Conservation (phyloP, 2,888 invertebrate species). For the Steinernema carpocapsae region DNA sequence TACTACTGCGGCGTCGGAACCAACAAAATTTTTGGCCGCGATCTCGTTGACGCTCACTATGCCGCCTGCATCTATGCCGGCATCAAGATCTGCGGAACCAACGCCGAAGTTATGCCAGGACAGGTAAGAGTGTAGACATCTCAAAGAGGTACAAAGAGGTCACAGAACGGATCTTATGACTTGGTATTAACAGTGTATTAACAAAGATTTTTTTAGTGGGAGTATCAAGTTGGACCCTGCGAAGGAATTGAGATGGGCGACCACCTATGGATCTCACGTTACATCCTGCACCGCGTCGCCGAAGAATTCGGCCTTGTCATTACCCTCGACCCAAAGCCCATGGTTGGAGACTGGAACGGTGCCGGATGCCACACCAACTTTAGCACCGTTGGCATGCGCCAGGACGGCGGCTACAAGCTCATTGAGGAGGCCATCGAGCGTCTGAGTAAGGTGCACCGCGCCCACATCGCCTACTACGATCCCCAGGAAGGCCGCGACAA, state of each 20-base stretch:
- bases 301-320: constrained; percentile 71
- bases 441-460: constrained; percentile 85
- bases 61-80: constrained; percentile 90
- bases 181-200: too few relatives aligned
- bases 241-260: constrained; percentile 72
- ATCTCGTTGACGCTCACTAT: constrained; percentile 93
- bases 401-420: constrained; percentile 79
- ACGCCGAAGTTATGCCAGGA: constrained; percentile 85
- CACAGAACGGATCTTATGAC: too few relatives aligned
- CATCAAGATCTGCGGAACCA: constrained; percentile 86
- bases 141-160: constrained; percentile 61
- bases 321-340: constrained; percentile 72
- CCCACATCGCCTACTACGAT: constrained; percentile 94
- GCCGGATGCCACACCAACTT: constrained; percentile 95
- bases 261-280: constrained; percentile 72
- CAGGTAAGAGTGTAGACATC: constrained; percentile 72
- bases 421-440: constrained; percentile 94
- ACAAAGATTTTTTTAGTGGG: constrained; percentile 66
- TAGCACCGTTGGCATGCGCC: constrained; percentile 88
- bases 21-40: constrained; percentile 89
- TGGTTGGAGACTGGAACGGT: constrained; percentile 80
- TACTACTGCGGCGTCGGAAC: constrained; percentile 98
- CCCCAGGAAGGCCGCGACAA: constrained; percentile 88
- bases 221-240: constrained; percentile 72
- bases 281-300: constrained; percentile 71